Base-by-base conservation (phyloP, 2,113 vertebrate species). In the Mormyrus iriodes region DNA sequence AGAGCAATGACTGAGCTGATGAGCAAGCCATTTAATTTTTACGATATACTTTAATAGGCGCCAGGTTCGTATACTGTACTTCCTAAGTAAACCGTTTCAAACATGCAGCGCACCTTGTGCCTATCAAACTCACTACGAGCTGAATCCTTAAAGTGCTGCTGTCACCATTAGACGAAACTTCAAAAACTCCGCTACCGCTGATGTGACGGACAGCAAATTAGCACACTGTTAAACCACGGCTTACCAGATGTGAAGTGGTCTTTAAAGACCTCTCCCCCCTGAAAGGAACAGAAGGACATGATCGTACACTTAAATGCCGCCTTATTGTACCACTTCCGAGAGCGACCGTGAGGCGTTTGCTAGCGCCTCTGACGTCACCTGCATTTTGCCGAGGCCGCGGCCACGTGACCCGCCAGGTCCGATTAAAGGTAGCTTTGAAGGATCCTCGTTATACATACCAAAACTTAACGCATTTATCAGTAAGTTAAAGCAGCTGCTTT, bases 261-360 rank as follows among this genome's bases (percentile, higher is more conserved):
- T 91, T 96, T 97, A 93, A 96, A 98, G n/a, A 93, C 17, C 92
- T 99, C 97, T 17, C 93, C 95, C 3, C 96, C 95, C 1, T 92
- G 53, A 92, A 98, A 98, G 42, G 91, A 94, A 93, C 98, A 99
- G 94, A 97, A 99, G 0, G 97, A 95, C 98, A 98, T 98, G 85
- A 0, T 92, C 12, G 12, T 3, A 10, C 52, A 19, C n/a, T 76
- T 35, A 13, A 0, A 12, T 27, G 69, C 69, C 2, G n/a, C n/a
- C 13, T 27, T n/a, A n/a, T n/a, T n/a, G n/a, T n/a, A n/a, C n/a
- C n/a, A n/a, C n/a, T n/a, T n/a, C n/a, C n/a, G n/a, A n/a, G n/a
- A n/a, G 4, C 13, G 31, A 39, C 27, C 69, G 69, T 3, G 69
- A 2, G 69, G 31, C 0, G 69, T 31, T 24, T n/a, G 17, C 15